Evolutionary conservation across 2,888 invertebrate species (phyloP).

Genomic region (Drosophila melanocephala): DNA sequence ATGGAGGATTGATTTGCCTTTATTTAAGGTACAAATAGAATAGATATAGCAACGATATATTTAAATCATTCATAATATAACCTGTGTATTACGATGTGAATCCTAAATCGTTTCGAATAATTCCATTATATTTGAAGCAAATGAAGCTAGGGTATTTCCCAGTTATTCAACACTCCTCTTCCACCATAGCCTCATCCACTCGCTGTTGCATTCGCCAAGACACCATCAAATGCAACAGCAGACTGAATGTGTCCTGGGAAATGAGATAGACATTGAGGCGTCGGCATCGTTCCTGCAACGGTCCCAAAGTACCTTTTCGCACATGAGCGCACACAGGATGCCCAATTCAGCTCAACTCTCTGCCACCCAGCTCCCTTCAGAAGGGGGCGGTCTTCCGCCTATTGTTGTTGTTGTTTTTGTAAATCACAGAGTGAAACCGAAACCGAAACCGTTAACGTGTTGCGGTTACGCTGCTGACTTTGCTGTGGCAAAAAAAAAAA

Average conservation of each 20-base stretch:
- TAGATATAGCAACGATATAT: background rate
- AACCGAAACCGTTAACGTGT: slow-evolving; percentile 82
- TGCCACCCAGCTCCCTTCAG: slow-evolving; percentile 5
- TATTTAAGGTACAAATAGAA: background rate
- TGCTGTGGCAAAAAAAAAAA: slow-evolving; percentile 46
- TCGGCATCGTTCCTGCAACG: slow-evolving; percentile 13
- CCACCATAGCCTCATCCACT: background rate
- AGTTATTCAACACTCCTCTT: background rate
- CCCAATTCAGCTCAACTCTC: slow-evolving; percentile 19
- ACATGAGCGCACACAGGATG: slow-evolving; percentile 68
- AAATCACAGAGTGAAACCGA: slow-evolving; percentile 80
- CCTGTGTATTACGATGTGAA: background rate
- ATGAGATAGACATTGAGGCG: slow-evolving; percentile 22
- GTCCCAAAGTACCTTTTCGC: slow-evolving; percentile 78
- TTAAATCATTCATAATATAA: background rate
- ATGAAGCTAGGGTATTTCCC: slow-evolving; percentile 16
- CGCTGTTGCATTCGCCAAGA: slow-evolving; percentile 34
- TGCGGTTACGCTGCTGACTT: slow-evolving; percentile 77
- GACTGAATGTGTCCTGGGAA: slow-evolving; percentile 40
- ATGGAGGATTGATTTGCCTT: background rate
- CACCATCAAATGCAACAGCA: slow-evolving; percentile 50
- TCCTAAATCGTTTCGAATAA: background rate
- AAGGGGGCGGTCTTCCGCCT: slow-evolving; percentile 32
- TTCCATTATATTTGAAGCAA: background rate
- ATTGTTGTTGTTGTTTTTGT: slow-evolving; percentile 42